These are phyloP conservation scores for Megaustenia siamemsis DNA, from an alignment of 2,888 invertebrate species.

Conservation along the genomic window DNA sequence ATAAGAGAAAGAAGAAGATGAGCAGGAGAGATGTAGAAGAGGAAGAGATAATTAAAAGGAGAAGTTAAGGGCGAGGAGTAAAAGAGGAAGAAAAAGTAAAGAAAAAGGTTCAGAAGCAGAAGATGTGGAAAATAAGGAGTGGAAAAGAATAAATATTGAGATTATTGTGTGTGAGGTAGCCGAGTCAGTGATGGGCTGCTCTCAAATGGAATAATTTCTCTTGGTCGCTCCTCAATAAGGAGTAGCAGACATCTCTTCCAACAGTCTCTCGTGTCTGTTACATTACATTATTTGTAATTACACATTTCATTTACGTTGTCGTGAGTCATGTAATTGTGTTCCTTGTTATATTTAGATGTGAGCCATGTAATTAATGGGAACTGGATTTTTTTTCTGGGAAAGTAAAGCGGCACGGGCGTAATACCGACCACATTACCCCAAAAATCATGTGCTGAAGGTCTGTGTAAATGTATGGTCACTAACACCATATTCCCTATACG, in stretches of 20 bases:
- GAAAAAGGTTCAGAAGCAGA: too few species aligned
- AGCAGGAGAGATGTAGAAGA: background rate
- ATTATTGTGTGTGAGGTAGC: background rate
- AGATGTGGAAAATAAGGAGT: constrained; percentile 30
- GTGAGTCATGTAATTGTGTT: background rate
- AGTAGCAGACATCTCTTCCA: background rate
- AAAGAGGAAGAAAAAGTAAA: constrained; percentile 3
- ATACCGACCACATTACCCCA: too few species aligned
- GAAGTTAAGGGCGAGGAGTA: too few species aligned
- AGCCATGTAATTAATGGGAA: background rate
- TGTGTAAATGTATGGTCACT: too few species aligned
- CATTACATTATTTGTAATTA: background rate
- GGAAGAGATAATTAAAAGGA: constrained; percentile 13
- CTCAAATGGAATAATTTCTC: background rate
- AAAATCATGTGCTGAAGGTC: too few species aligned
- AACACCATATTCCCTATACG: too few species aligned
- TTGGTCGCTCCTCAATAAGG: background rate
- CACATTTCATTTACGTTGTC: background rate
- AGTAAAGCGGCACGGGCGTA: too few species aligned
- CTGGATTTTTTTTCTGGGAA: too few species aligned
- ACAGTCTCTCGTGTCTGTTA: background rate
- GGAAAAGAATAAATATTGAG: background rate
- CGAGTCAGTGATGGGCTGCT: background rate
- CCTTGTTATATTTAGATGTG: background rate
- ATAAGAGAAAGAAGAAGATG: too few species aligned